Percentiles rank a stretch among this genome's conserved stretches.
Evolutionary conservation across 1,140 invertebrate species (phyloP).

Genomic region (Drosophila prosaltans): DNA sequence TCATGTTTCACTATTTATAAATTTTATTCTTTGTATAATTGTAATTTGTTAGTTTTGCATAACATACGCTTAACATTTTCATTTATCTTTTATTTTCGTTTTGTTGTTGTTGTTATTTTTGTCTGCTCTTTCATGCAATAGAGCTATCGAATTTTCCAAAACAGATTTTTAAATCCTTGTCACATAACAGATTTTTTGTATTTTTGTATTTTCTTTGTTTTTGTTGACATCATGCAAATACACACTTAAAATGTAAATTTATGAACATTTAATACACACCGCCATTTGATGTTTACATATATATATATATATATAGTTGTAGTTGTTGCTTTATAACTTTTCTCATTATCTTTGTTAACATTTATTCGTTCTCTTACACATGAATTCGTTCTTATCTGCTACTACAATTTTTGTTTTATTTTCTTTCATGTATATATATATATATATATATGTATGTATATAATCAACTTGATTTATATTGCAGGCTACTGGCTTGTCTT

Average conservation of each 20-base stretch:
- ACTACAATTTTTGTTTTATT: neutral
- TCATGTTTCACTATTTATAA: conserved; percentile 67
- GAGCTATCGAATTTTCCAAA: conserved; percentile 63
- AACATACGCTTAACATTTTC: conserved; percentile 73
- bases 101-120: neutral
- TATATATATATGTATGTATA: neutral
- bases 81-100: conserved; percentile 9
- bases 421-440: neutral
- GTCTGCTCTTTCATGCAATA: conserved; percentile 46
- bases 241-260: conserved; percentile 54
- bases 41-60: conserved; percentile 78
- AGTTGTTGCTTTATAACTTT: conserved; percentile 52
- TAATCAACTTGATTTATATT: conserved; percentile 53
- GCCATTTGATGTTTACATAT: conserved; percentile 8
- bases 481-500: conserved; percentile 61
- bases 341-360: conserved; percentile 44
- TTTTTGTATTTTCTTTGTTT: no score
- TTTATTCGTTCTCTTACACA: conserved; percentile 4
- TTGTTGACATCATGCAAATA: conserved; percentile 51
- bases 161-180: conserved; percentile 58
- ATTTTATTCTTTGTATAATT: conserved; percentile 81
- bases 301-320: neutral
- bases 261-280: conserved; percentile 64
- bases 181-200: conserved; percentile 48
- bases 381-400: neutral